These are phyloP conservation scores for Mesitornis unicolor DNA, from an alignment of 2,113 vertebrate genomes.

Conservation along the genomic window DNA sequence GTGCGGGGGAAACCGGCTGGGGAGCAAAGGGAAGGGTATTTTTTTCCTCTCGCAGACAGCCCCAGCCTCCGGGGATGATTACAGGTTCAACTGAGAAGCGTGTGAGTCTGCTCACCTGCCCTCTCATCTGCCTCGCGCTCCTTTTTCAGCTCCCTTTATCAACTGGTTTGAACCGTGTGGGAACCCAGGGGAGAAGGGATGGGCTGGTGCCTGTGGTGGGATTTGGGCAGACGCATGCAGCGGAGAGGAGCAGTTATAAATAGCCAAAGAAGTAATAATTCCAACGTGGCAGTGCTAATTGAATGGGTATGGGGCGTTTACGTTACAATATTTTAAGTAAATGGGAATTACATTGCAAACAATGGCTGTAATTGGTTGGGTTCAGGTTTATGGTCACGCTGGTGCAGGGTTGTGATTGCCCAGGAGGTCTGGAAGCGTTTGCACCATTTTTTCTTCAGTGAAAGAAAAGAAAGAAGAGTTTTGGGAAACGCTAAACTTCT, in stretches of 20 bases:
- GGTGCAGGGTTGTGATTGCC: rapidly evolving
- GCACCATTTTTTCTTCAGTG: not conserved
- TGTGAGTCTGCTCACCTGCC: not conserved
- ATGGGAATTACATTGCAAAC: not conserved
- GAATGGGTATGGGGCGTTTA: not conserved
- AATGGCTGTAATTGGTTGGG: not conserved
- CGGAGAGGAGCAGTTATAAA: not conserved
- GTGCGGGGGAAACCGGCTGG: conserved; percentile 36
- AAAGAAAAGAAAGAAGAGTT: no score
- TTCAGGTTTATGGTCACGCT: not conserved
- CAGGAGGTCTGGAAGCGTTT: not conserved
- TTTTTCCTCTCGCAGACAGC: conserved; percentile 1
- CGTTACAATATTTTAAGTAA: not conserved
- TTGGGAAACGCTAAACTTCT: not conserved
- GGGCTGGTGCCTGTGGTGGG: not conserved
- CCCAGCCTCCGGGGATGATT: not conserved
- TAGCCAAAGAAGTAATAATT: conserved; percentile 16
- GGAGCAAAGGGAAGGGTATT: conserved; percentile 25
- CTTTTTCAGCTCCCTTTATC: not conserved
- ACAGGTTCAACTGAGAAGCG: not conserved
- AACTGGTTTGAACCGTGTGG: not conserved
- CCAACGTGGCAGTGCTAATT: not conserved
- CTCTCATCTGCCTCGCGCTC: not conserved
- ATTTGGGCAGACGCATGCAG: not conserved
- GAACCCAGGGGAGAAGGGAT: not conserved